phyloP scores from a whole-genome alignment of 2,888 invertebrate species.

The Ferdinandea cuprea region DNA sequence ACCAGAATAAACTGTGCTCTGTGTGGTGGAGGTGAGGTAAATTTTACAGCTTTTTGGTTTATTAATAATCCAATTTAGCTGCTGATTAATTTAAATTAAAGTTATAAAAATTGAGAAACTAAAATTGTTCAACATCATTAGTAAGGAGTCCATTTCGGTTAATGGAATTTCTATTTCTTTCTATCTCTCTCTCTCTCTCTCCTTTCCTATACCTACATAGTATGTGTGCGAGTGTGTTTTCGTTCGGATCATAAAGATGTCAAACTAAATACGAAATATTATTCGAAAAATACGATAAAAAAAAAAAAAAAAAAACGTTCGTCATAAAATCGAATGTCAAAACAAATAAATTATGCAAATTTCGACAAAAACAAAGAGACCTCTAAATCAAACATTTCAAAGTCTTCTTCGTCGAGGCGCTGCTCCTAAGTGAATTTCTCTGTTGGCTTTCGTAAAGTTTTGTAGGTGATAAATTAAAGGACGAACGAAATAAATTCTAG shows the following conservation, averaged over 20 bases:
- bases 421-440: constrained; percentile 11
- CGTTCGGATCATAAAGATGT: constrained; percentile 62
- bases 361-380: constrained; percentile 51
- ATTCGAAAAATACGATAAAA: constrained; percentile 36
- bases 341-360: constrained; percentile 74
- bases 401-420: neutral
- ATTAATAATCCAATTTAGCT: constrained; percentile 67
- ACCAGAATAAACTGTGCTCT: no score
- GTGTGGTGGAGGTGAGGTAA: neutral
- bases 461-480: constrained; percentile 18
- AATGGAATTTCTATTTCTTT: constrained; percentile 17
- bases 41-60: constrained; percentile 54
- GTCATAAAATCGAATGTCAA: constrained; percentile 73
- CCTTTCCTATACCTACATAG: no score
- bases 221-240: constrained; percentile 37
- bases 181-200: neutral
- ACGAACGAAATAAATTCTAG: constrained; percentile 32
- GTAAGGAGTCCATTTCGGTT: constrained; percentile 35
- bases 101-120: constrained; percentile 20
- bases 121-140: constrained; percentile 1
- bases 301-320: constrained; percentile 64
- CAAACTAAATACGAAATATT: constrained; percentile 66
- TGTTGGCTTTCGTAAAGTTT: neutral
- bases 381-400: constrained; percentile 46
- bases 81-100: constrained; percentile 64